phyloP scores from a whole-genome alignment of 2,113 vertebrate species.

The Naja naja region DNA sequence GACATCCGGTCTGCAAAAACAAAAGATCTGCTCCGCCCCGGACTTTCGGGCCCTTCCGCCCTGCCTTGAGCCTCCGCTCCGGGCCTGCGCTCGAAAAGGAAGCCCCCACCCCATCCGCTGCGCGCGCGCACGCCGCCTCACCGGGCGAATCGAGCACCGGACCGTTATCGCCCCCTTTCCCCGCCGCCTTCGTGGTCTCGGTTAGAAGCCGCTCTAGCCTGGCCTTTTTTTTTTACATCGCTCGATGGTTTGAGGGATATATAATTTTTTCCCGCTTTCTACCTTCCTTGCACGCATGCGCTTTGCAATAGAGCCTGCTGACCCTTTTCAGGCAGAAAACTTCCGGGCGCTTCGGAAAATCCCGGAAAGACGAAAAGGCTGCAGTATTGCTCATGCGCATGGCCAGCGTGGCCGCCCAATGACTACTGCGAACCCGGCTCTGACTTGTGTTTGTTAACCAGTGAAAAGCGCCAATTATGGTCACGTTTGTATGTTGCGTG shows the following conservation, averaged over 20 bases:
- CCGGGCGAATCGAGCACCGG: background rate
- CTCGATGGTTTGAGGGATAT: background rate
- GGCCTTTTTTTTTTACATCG: background rate
- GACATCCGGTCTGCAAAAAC: constrained; percentile 10
- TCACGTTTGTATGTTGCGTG: background rate
- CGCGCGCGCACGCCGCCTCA: background rate
- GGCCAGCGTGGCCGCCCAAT: background rate
- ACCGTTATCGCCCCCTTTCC: background rate
- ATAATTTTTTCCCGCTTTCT: background rate
- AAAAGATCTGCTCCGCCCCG: background rate
- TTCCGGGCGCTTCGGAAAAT: background rate
- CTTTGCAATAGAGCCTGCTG: background rate
- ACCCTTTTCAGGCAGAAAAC: background rate
- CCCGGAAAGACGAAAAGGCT: background rate
- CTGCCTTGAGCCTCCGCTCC: background rate
- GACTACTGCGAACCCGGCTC: background rate
- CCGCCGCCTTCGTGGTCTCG: background rate
- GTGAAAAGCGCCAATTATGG: background rate
- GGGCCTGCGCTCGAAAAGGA: too few relatives aligned
- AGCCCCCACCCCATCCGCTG: too few relatives aligned
- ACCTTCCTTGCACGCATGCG: constrained; percentile 4
- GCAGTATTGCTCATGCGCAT: background rate
- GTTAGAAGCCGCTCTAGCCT: constrained; percentile 3
- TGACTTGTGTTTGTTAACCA: background rate
- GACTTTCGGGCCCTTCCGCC: background rate